Conservation (phyloP, 1,140 invertebrate species). For the Drosophila malerkotliana region DNA sequence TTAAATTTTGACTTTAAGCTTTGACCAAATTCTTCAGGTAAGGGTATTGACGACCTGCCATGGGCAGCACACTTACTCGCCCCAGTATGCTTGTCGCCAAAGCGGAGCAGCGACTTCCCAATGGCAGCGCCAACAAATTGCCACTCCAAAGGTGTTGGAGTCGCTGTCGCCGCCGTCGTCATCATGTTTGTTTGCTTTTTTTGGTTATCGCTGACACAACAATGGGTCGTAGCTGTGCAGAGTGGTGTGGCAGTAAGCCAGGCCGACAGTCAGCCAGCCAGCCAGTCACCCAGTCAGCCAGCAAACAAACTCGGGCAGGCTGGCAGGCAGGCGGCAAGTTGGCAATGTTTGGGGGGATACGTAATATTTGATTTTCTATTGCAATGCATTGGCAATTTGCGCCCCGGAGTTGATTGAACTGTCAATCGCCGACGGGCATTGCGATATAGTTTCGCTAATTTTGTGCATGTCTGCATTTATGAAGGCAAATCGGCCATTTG, state of each 20-base stretch:
- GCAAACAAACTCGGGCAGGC: conserved; percentile 14
- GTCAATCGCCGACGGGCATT: conserved; percentile 69
- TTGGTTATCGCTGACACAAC: conserved; percentile 76
- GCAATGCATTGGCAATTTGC: conserved; percentile 62
- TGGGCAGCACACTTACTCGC: conserved; percentile 13
- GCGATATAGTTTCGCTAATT: conserved; percentile 72
- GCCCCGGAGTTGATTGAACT: conserved; percentile 71
- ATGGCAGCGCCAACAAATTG: conserved; percentile 74
- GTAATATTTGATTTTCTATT: conserved; percentile 78
- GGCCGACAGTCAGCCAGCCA: conserved; percentile 9
- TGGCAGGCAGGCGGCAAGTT: neutral
- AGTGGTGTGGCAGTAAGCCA: neutral
- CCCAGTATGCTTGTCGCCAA: conserved; percentile 70
- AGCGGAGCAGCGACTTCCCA: conserved; percentile 48
- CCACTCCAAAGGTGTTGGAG: conserved; percentile 79
- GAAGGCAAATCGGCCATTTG: conserved; percentile 61
- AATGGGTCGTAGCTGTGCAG: conserved; percentile 59
- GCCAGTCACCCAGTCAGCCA: conserved; percentile 11
- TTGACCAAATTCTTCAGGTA: neutral
- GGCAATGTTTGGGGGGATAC: conserved; percentile 53
- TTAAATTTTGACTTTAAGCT: neutral
- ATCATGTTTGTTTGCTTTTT: conserved; percentile 62
- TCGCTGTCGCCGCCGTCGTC: conserved; percentile 61
- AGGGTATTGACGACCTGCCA: conserved; percentile 22
- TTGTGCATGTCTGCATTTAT: conserved; percentile 69